Conservation (phyloP, 53 echinoderm and acorn worm genomes). For the Apostichopus leukothele region DNA sequence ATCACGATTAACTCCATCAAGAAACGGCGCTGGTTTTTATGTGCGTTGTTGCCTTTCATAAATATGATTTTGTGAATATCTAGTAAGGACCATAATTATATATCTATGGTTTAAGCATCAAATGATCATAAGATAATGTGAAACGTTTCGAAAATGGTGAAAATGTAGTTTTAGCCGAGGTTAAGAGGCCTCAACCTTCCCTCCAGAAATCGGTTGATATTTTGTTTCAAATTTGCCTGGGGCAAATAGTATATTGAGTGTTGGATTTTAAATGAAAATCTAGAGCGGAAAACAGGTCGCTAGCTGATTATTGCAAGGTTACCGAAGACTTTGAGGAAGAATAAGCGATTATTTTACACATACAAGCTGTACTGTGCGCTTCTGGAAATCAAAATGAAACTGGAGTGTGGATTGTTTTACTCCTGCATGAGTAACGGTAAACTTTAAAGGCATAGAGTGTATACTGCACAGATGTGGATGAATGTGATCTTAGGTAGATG, state of each 20-base stretch:
- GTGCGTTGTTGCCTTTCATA: too few relatives aligned
- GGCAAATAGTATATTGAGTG: not conserved
- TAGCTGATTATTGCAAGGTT: slow-evolving; percentile 25
- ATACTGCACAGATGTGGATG: too few relatives aligned
- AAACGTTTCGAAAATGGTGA: slow-evolving; percentile 12
- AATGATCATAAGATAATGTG: not conserved
- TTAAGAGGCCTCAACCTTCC: slow-evolving; percentile 41
- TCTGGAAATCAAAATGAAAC: too few relatives aligned
- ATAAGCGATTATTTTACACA: not conserved
- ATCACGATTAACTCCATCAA: too few relatives aligned
- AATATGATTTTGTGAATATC: slow-evolving; percentile 1
- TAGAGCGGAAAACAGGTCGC: slow-evolving; percentile 33
- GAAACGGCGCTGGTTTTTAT: too few relatives aligned
- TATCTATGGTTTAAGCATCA: slow-evolving; percentile 34
- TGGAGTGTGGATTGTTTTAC: too few relatives aligned
- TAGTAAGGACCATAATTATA: not conserved
- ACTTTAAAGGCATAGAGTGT: too few relatives aligned
- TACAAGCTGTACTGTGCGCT: too few relatives aligned
- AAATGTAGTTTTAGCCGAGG: slow-evolving; percentile 7
- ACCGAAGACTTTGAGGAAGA: not conserved
- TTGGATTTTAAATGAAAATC: slow-evolving; percentile 37
- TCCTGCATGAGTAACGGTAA: too few relatives aligned
- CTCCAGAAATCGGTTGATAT: slow-evolving; percentile 40
- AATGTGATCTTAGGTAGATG: too few relatives aligned
- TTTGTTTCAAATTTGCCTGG: slow-evolving; percentile 42